These are phyloP conservation scores for Thunnus albacares DNA, from an alignment of 2,797 vertebrate genomes.

Conservation along the genomic window DNA sequence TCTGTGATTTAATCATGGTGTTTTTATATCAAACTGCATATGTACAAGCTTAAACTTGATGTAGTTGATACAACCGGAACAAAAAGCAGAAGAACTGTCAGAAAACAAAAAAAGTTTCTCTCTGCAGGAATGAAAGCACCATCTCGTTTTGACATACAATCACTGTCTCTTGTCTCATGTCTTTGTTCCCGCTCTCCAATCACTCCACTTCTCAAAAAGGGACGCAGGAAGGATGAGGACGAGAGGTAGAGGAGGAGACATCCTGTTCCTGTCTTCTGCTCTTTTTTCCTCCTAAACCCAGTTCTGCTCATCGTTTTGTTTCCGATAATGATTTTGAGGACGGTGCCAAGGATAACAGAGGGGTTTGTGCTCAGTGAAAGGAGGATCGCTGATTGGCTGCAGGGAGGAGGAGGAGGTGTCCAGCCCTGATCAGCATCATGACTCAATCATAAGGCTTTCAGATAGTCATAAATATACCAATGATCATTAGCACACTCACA, in stretches of 20 bases:
- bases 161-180: conserved; percentile 46
- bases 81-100: neutral
- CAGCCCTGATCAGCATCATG: neutral
- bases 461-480: neutral
- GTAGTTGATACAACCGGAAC: neutral
- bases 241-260: conserved; percentile 41
- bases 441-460: neutral
- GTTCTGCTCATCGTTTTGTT: conserved; percentile 19
- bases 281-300: neutral
- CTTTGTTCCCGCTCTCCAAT: conserved; percentile 35
- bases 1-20: neutral
- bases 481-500: neutral
- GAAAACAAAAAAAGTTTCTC: neutral
- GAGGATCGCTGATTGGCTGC: conserved; percentile 36
- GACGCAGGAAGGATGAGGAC: conserved; percentile 45
- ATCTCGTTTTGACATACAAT: conserved; percentile 50
- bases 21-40: neutral
- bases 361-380: conserved; percentile 2
- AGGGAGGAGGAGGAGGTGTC: neutral
- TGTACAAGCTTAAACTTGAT: neutral
- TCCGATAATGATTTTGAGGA: conserved; percentile 32
- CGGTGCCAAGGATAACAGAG: conserved; percentile 29
- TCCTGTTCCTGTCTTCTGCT: conserved; percentile 46
- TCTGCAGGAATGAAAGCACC: conserved; percentile 27
- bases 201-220: conserved; percentile 24